phyloP scores from a whole-genome alignment of 2,113 vertebrate genomes.

The Nothocercus nigrocapillus region DNA sequence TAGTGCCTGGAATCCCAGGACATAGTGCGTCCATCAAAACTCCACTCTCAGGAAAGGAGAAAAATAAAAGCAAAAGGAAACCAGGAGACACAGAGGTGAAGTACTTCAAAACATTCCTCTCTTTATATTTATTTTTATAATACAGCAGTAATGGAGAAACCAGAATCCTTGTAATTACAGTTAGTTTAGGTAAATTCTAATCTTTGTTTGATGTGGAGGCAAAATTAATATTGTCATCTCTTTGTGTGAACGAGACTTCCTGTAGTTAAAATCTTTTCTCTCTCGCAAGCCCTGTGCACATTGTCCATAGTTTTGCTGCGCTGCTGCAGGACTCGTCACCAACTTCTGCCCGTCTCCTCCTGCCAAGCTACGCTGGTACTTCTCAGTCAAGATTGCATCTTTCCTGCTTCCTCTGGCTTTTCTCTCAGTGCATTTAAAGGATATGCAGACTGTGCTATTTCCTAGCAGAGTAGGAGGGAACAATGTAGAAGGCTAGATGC shows the following conservation, averaged over 20 bases:
- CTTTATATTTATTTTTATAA: not conserved
- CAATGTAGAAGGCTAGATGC: not conserved
- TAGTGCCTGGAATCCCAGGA: constrained; percentile 94
- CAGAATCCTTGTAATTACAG: fast-evolving
- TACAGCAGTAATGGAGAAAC: not conserved
- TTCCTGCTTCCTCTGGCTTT: not conserved
- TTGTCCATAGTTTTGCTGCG: not conserved
- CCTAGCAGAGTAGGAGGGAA: not conserved
- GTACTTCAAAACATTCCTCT: not conserved
- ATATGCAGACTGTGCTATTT: not conserved
- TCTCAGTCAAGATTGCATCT: not conserved
- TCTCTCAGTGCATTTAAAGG: not conserved
- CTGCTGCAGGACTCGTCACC: not conserved
- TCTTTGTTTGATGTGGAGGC: not conserved
- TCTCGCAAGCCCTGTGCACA: not conserved
- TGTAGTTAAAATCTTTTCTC: not conserved
- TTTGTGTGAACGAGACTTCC: not conserved
- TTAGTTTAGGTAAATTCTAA: not conserved
- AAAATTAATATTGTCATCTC: not conserved
- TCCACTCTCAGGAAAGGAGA: constrained; percentile 72
- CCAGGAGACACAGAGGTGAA: constrained; percentile 86
- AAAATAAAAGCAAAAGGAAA: constrained; percentile 85
- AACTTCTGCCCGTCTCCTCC: fast-evolving
- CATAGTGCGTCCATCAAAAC: constrained; percentile 85
- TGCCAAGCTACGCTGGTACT: not conserved